Percentiles rank a stretch among this genome's conserved stretches.
Conservation (phyloP, 2,113 vertebrate species). For the Notarius lentiginosus region DNA sequence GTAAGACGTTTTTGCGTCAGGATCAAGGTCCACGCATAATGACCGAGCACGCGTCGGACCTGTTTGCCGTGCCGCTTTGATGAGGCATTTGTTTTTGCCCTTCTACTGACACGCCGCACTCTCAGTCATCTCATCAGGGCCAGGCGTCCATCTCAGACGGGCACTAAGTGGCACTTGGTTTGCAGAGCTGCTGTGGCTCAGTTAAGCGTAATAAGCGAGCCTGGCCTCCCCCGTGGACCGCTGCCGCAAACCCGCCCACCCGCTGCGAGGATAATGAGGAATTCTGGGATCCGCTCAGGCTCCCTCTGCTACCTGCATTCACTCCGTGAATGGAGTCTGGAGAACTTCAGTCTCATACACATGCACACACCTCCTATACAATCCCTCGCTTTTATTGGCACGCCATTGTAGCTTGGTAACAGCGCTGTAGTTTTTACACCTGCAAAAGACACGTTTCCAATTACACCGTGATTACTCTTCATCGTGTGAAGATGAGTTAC, state of each 20-base stretch:
- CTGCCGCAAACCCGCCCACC: slow-evolving; percentile 70
- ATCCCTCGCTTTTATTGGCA: slow-evolving; percentile 71
- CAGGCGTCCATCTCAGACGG: slow-evolving; percentile 66
- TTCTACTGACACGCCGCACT: slow-evolving; percentile 65
- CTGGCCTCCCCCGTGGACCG: slow-evolving; percentile 70
- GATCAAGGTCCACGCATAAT: slow-evolving; percentile 23
- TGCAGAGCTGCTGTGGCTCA: slow-evolving; percentile 77
- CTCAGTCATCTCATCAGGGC: slow-evolving; percentile 72
- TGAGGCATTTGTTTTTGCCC: slow-evolving; percentile 66
- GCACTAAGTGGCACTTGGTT: slow-evolving; percentile 79
- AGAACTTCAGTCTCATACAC: slow-evolving; percentile 72
- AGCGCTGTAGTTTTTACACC: slow-evolving; percentile 64
- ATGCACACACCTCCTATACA: slow-evolving; percentile 68
- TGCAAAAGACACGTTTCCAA: slow-evolving; percentile 64
- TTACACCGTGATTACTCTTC: slow-evolving; percentile 59
- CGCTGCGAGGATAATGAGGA: slow-evolving; percentile 77
- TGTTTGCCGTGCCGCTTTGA: slow-evolving; percentile 55
- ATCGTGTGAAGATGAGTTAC: slow-evolving; percentile 47
- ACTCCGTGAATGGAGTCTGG: slow-evolving; percentile 73
- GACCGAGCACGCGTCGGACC: background rate
- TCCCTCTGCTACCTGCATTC: slow-evolving; percentile 76
- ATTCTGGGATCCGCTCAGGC: slow-evolving; percentile 81
- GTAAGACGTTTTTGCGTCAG: slow-evolving; percentile 34
- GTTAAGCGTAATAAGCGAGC: slow-evolving; percentile 78
- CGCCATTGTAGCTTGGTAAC: slow-evolving; percentile 64